Evolutionary conservation across 2,888 invertebrate genomes (phyloP), one percentile per base, ranked within the genome.

Genomic region (Plusia festucae): DNA sequence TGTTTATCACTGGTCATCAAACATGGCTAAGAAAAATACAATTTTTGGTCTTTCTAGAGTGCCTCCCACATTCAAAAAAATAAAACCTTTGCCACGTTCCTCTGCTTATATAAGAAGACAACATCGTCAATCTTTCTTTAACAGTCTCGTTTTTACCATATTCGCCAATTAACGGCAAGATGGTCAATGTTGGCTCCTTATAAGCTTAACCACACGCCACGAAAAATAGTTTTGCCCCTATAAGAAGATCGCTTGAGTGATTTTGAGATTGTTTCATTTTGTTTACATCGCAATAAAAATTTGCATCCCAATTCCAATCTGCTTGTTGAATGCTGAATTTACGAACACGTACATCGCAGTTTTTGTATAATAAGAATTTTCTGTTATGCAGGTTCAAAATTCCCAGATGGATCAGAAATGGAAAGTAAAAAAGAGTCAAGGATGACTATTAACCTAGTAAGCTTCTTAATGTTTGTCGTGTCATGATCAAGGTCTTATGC

Each of bases 401-500:
- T 24, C 5, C 5, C 24, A 22, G 30, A 44, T 30, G 22, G 44
- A 49, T 51, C 55, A 13, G 56, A 59, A 49, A 34, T 52, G 20
- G 18, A 7, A 55, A 59, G 40, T 76, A 46, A 70, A 57, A 67
- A 30, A 72, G 15, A 15, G 56, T 11, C 66, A 76, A 46, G 20
- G 58, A 66, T 72, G 66, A 73, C 44, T 53, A 18, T 11, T 53
- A 11, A n/a, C n/a, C n/a, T 11, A 61, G 67, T 59, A 72, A 72
- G 68, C 77, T 67, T 11, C 61, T 76, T 34, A 56, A 44, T 22
- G 59, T 34, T 66, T 76, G 61, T 59, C 30, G 30, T 51, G 68
- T 53, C 77, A 76, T 73, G 68, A 52, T 30, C 59, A 56, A 60
- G 53, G 53, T 62, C 53, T 65, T 62, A 44, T 52, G 59, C 30